Evolutionary conservation across 2,113 vertebrate species (phyloP).

Genomic region (Neoarius graeffei): DNA sequence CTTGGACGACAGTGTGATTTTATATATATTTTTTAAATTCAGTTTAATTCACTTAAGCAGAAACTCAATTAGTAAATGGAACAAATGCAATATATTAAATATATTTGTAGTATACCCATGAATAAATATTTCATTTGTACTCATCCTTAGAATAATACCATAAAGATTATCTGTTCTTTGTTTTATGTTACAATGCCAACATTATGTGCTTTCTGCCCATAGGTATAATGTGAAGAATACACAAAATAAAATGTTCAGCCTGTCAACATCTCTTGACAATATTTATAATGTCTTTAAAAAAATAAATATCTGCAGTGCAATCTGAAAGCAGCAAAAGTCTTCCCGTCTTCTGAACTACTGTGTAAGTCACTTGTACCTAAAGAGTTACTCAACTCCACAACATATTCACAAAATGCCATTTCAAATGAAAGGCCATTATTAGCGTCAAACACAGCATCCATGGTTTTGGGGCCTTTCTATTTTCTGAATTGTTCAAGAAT

Average conservation of each 20-base stretch:
- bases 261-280: not conserved
- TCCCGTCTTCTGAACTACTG: not conserved
- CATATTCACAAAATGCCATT: not conserved
- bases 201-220: not conserved
- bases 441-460: not conserved
- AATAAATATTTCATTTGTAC: conserved; percentile 20
- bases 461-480: not conserved
- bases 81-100: conserved; percentile 24
- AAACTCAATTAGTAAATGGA: not conserved
- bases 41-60: not conserved
- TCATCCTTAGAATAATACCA: not conserved
- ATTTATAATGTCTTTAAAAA: not conserved
- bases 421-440: not conserved
- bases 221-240: conserved; percentile 16
- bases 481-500: not conserved
- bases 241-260: conserved; percentile 21
- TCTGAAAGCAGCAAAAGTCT: not conserved
- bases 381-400: not conserved
- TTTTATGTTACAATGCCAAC: not conserved
- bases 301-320: not conserved
- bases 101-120: not conserved
- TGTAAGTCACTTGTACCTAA: not conserved
- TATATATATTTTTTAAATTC: not conserved
- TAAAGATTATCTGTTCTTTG: conserved; percentile 20
- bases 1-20: not conserved